A percentile compares a stretch with the other conserved stretches of the same genome.
Conservation (phyloP, 2,113 vertebrate species). For the Xiphorhynchus elegans region DNA sequence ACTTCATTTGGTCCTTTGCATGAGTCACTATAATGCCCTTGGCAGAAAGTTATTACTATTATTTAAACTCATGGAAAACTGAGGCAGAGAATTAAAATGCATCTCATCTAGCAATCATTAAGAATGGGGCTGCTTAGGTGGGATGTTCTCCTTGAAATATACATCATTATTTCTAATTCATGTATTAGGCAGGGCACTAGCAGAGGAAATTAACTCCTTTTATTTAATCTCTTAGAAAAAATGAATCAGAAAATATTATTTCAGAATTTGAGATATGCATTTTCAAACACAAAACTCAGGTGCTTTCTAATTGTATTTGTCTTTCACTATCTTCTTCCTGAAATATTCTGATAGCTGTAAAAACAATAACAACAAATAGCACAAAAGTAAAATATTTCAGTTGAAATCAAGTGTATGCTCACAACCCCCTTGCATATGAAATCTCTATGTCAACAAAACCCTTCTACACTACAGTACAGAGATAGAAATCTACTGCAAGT, state of each 20-base stretch:
- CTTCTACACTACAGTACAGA: neutral
- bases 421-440: neutral
- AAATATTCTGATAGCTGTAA: neutral
- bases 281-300: slow-evolving; percentile 43
- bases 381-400: neutral
- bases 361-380: neutral
- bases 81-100: neutral
- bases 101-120: neutral
- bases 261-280: slow-evolving; percentile 36
- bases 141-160: neutral
- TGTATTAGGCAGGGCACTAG: neutral
- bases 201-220: slow-evolving; percentile 16
- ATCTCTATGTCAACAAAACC: neutral
- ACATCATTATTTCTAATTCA: neutral
- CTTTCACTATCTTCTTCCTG: slow-evolving; percentile 6
- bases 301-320: slow-evolving; percentile 51
- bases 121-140: neutral
- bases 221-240: slow-evolving; percentile 41
- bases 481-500: neutral
- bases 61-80: neutral
- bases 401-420: neutral
- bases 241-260: slow-evolving; percentile 52
- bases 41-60: neutral
- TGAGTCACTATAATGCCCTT: neutral
- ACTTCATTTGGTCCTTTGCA: neutral